A percentile compares a stretch with the other conserved stretches of the same genome.
Evolutionary conservation across 2,888 invertebrate species (phyloP).

Genomic region (Eudasyphora cyanicolor): DNA sequence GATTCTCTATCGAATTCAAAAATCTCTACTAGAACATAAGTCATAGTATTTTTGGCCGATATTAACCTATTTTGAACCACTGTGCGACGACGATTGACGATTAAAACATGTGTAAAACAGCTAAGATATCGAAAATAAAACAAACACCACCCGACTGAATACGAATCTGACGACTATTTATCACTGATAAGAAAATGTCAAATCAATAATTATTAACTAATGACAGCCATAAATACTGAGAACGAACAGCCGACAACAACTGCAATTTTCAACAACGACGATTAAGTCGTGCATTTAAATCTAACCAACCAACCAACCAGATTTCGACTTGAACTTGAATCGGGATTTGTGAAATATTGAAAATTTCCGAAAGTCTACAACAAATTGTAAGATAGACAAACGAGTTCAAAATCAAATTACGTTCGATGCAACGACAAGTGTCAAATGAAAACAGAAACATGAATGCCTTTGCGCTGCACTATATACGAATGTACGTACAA

Average conservation of each 20-base stretch:
- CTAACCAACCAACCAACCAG: too few species aligned
- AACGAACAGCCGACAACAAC: not conserved
- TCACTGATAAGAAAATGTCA: conserved; percentile 44
- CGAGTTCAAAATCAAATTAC: not conserved
- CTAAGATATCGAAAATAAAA: not conserved
- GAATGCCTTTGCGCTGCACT: not conserved
- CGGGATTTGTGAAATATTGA: not conserved
- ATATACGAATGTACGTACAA: not conserved
- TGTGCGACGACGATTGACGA: too few species aligned
- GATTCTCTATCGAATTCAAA: too few species aligned
- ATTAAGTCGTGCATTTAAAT: not conserved
- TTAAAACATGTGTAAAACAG: not conserved
- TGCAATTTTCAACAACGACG: not conserved
- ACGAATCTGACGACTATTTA: not conserved
- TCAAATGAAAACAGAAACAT: too few species aligned
- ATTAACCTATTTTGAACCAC: too few species aligned
- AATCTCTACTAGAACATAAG: too few species aligned
- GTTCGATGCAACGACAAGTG: too few species aligned
- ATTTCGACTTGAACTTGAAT: conserved; percentile 4
- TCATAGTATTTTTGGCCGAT: too few species aligned
- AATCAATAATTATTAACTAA: conserved; percentile 44
- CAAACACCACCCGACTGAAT: not conserved
- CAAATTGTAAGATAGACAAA: not conserved
- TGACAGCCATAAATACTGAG: conserved; percentile 27
- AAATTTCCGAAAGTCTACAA: not conserved